phyloP scores from a whole-genome alignment of 2,888 invertebrate species.

The Erebia epiphron region DNA sequence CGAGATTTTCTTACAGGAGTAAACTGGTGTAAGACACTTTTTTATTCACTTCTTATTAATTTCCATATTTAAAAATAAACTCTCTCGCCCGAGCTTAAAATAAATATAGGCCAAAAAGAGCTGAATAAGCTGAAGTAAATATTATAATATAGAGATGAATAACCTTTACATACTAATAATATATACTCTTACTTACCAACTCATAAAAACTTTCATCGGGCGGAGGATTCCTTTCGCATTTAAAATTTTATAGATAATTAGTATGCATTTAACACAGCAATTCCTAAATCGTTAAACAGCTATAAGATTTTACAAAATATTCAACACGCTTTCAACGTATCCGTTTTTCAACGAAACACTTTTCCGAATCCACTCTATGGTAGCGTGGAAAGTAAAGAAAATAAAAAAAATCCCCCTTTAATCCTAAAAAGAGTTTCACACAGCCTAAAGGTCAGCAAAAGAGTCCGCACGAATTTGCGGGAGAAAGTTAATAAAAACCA shows the following conservation, averaged over 20 bases:
- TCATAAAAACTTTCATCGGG: too few species aligned
- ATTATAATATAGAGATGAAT: too few species aligned
- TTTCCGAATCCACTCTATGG: conserved; percentile 15
- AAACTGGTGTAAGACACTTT: conserved; percentile 48
- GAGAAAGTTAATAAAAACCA: conserved; percentile 41
- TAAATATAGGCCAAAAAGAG: too few species aligned
- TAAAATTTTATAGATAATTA: too few species aligned
- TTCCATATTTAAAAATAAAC: too few species aligned
- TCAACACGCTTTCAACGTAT: conserved; percentile 7
- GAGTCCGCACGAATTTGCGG: conserved; percentile 37
- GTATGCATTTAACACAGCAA: too few species aligned
- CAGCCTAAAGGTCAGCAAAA: conserved; percentile 38
- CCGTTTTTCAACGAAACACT: conserved; percentile 16
- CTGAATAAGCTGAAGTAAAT: too few species aligned
- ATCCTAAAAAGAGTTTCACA: conserved; percentile 38
- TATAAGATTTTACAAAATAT: neutral
- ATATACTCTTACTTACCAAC: too few species aligned
- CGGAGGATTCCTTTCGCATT: too few species aligned
- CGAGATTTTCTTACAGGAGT: conserved; percentile 51
- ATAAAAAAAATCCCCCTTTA: conserved; percentile 25
- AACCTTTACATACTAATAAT: too few species aligned
- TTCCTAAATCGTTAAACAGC: neutral
- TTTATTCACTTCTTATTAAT: conserved; percentile 19
- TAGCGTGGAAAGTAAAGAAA: conserved; percentile 17
- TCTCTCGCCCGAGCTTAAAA: too few species aligned